Conservation (phyloP, 2,888 invertebrate species). For the Brenthis daphne region DNA sequence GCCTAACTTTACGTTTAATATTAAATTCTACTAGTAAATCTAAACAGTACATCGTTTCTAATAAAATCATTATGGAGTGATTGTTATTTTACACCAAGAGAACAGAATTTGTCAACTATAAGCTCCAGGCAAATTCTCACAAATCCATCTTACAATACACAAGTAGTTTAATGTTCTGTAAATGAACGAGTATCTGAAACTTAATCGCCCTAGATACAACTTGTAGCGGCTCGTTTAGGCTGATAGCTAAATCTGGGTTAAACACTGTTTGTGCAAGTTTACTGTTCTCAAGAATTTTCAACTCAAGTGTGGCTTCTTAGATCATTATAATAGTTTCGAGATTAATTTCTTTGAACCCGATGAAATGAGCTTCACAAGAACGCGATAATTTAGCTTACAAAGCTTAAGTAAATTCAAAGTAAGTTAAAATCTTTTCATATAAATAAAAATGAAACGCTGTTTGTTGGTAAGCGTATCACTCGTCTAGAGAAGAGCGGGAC, state of each 20-base stretch:
- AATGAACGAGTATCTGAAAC: constrained; percentile 30
- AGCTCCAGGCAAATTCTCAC: background rate
- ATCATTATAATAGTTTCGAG: constrained; percentile 11
- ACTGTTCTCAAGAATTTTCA: constrained; percentile 10
- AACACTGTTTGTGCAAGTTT: constrained; percentile 32
- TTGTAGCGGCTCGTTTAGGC: constrained; percentile 32
- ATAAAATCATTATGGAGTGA: no score
- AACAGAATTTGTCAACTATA: background rate
- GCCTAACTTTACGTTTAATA: no score
- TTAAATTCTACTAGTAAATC: no score
- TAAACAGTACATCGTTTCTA: no score
- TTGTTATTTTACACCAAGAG: no score
- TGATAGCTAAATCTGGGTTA: constrained; percentile 37
- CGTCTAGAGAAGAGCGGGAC: no score
- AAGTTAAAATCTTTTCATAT: no score
- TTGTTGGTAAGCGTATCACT: no score
- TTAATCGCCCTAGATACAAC: constrained; percentile 33
- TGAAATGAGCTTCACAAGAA: background rate
- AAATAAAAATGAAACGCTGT: no score
- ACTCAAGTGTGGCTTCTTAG: constrained; percentile 11
- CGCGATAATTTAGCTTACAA: background rate
- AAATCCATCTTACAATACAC: constrained; percentile 19
- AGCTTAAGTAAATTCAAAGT: background rate
- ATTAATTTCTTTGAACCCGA: background rate
- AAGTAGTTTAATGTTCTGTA: constrained; percentile 24